Evolutionary conservation across 2,888 invertebrate species (phyloP).

Genomic region (Acanthosoma haemorrhoidale): DNA sequence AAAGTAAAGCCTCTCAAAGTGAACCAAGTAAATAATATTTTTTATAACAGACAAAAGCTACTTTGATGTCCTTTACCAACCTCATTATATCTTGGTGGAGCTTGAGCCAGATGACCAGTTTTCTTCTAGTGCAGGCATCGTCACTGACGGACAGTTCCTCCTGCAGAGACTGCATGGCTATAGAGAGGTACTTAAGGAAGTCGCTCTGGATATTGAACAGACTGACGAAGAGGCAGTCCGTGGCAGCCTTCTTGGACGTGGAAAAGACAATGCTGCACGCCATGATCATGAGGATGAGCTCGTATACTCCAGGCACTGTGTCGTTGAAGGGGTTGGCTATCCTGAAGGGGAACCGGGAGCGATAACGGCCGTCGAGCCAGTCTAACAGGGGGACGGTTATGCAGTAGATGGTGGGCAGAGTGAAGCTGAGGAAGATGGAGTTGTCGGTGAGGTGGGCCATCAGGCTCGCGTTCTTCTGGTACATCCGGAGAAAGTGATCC

Average conservation of each 20-base stretch:
- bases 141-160: not conserved
- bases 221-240: not conserved
- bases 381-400: not conserved
- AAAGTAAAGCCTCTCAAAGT: too few species aligned
- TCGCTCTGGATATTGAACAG: not conserved
- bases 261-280: not conserved
- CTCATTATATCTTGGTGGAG: not conserved
- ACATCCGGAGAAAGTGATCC: not conserved
- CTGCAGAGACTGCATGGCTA: not conserved
- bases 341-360: not conserved
- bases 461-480: not conserved
- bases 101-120: not conserved
- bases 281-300: not conserved
- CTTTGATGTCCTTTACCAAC: not conserved
- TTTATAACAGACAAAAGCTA: too few species aligned
- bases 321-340: conserved; percentile 2
- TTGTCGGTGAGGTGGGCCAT: not conserved
- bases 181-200: not conserved
- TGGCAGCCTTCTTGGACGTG: not conserved
- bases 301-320: not conserved
- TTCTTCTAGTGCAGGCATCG: not conserved
- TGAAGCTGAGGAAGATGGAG: not conserved
- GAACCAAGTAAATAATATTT: too few species aligned
- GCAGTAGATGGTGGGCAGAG: not conserved
- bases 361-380: not conserved